phyloP scores from a whole-genome alignment of 2,888 invertebrate species.

The Ellobium chinense region DNA sequence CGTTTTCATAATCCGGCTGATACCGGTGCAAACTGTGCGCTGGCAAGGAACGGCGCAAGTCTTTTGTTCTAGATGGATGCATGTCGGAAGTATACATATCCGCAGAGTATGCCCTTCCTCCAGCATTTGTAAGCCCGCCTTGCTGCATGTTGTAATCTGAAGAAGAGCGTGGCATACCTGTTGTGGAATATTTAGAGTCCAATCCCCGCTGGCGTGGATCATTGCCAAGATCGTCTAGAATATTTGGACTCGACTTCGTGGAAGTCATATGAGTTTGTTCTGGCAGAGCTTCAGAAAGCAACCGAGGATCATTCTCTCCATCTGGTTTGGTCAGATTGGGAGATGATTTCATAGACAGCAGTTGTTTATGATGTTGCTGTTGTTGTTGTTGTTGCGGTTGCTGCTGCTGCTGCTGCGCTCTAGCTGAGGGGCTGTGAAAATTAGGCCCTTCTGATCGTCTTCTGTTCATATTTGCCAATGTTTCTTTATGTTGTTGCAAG shows the following conservation, averaged over 20 bases:
- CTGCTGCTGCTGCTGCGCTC: background rate
- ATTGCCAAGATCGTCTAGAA: constrained; percentile 41
- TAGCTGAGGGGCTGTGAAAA: background rate
- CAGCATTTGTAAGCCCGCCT: background rate
- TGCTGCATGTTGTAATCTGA: background rate
- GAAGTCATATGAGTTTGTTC: constrained; percentile 29
- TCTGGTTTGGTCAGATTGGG: constrained; percentile 60
- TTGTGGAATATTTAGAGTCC: background rate
- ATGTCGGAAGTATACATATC: constrained; percentile 52
- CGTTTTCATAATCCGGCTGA: constrained; percentile 54
- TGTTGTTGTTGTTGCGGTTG: constrained; percentile 18
- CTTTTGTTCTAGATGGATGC: constrained; percentile 49
- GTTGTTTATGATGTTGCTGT: constrained; percentile 42
- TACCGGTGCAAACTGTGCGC: constrained; percentile 55
- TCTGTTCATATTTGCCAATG: constrained; percentile 21
- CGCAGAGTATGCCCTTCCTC: constrained; percentile 12
- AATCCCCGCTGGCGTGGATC: background rate
- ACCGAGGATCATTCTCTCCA: background rate
- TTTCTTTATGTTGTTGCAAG: background rate
- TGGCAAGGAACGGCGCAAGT: constrained; percentile 56
- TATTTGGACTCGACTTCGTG: constrained; percentile 52
- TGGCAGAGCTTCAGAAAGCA: background rate
- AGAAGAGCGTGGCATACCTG: background rate
- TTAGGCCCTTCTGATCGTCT: constrained; percentile 23
- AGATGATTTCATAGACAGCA: constrained; percentile 65